Evolutionary conservation across 2,797 vertebrate species (phyloP).

Genomic region (Oophaga sylvatica): DNA sequence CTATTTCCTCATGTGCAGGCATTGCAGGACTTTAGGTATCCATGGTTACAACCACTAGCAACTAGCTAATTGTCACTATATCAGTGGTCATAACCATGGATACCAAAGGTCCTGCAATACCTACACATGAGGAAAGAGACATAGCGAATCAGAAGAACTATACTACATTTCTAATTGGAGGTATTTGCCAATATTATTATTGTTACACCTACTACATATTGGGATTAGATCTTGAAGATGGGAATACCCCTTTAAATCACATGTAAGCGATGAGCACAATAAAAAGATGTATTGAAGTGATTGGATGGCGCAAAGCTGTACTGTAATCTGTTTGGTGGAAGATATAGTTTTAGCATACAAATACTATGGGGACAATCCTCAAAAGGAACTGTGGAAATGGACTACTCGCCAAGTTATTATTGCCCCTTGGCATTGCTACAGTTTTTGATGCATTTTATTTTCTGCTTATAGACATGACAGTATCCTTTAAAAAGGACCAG

Average conservation of each 20-base stretch:
- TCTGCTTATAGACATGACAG: neutral
- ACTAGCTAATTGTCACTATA: no score
- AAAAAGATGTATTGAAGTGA: neutral
- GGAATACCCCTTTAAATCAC: neutral
- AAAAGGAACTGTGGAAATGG: neutral
- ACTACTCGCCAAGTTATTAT: neutral
- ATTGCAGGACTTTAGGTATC: no score
- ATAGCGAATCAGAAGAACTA: no score
- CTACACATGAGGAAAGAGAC: no score
- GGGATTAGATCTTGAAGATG: no score
- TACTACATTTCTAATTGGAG: no score
- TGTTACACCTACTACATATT: no score
- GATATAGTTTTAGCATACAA: neutral
- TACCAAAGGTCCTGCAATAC: no score
- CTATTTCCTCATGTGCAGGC: no score
- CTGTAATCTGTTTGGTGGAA: neutral
- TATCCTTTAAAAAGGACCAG: neutral
- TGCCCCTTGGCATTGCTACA: neutral
- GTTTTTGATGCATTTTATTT: neutral
- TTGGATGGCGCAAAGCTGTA: neutral
- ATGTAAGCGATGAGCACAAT: neutral
- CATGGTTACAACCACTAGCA: no score
- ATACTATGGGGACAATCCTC: neutral
- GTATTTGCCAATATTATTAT: no score
- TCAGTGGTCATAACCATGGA: no score